These are phyloP conservation scores for Aphelenchoides fujianensis DNA, from an alignment of 1,140 invertebrate genomes.

Conservation along the genomic window DNA sequence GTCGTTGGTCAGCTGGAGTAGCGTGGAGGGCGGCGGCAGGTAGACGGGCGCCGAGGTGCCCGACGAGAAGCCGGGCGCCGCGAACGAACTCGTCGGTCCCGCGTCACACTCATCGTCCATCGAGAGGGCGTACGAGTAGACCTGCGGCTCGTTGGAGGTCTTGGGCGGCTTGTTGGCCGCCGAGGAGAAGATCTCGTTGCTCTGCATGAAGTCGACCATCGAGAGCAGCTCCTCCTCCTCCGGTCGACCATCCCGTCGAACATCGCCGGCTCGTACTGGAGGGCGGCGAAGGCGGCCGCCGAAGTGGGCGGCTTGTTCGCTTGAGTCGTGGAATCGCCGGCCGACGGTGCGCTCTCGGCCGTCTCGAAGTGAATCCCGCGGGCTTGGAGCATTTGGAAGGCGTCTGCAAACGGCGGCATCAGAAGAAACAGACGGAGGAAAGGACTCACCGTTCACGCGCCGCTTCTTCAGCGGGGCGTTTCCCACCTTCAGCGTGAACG, in stretches of 20 bases:
- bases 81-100: not conserved
- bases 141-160: not conserved
- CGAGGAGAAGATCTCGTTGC: not conserved
- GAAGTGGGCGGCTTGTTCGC: not conserved
- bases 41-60: not conserved
- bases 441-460: no score
- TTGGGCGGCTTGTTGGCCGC: conserved; percentile 4
- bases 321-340: not conserved
- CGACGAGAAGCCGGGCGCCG: not conserved
- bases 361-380: not conserved
- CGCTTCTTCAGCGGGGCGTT: no score
- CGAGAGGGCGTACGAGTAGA: not conserved
- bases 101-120: not conserved
- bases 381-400: not conserved
- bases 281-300: not conserved
- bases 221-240: not conserved
- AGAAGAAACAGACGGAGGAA: no score
- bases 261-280: conserved; percentile 4
- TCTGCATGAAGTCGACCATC: conserved; percentile 9
- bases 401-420: not conserved
- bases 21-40: not conserved
- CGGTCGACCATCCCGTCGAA: not conserved
- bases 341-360: conserved; percentile 3
- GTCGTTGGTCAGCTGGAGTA: not conserved
- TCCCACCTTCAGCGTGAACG: no score